phyloP scores from a whole-genome alignment of 2,888 invertebrate genomes.

The Polydrusus cervinus region DNA sequence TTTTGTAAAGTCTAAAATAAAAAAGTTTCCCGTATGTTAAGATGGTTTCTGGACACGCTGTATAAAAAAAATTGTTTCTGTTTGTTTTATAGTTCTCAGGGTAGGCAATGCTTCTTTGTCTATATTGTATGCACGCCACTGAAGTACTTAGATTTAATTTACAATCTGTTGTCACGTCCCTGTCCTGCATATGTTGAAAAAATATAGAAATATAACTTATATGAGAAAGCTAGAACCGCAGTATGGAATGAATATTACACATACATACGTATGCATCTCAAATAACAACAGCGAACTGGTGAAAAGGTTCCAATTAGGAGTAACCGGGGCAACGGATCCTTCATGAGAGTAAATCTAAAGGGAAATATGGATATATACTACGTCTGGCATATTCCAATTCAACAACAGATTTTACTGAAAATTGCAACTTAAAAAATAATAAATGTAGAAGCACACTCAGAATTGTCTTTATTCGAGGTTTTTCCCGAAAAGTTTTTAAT shows the following conservation, averaged over 20 bases:
- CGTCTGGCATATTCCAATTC: constrained; percentile 36
- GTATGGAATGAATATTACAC: neutral
- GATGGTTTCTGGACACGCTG: no score
- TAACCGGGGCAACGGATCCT: constrained; percentile 64
- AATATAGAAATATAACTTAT: neutral
- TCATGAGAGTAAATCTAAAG: constrained; percentile 49
- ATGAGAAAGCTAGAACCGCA: constrained; percentile 1
- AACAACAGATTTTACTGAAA: constrained; percentile 36
- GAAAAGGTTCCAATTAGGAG: constrained; percentile 68
- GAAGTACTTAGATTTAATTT: no score
- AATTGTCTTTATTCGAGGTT: neutral
- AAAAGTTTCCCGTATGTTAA: no score
- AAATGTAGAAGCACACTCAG: no score
- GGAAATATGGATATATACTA: constrained; percentile 43
- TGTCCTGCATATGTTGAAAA: neutral
- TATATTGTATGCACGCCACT: no score
- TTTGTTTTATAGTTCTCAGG: no score
- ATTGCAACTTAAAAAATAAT: constrained; percentile 36
- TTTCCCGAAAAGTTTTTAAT: no score
- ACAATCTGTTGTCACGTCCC: no score
- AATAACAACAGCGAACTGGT: constrained; percentile 63
- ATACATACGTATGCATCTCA: constrained; percentile 62
- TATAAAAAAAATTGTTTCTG: no score
- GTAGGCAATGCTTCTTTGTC: no score
- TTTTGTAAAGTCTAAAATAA: no score